Evolutionary conservation across 2,113 vertebrate species (phyloP).

Genomic region (Saiga tatarica): DNA sequence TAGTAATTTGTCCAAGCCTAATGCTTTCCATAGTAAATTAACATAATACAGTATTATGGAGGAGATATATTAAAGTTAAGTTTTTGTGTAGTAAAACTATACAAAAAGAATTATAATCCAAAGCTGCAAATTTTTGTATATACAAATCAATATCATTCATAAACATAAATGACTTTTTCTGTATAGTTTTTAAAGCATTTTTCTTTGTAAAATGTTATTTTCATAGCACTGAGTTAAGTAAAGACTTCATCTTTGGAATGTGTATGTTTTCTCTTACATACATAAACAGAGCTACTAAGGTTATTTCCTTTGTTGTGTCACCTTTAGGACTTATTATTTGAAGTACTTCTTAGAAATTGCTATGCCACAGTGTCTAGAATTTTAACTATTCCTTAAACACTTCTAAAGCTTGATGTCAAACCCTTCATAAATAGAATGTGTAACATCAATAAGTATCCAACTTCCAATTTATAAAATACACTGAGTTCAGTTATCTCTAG

Average conservation of each 20-base stretch:
- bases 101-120: background rate
- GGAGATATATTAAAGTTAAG: background rate
- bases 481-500: background rate
- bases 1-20: background rate
- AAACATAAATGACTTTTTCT: background rate
- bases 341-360: slow-evolving; percentile 78
- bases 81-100: background rate
- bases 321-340: slow-evolving; percentile 79
- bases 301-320: slow-evolving; percentile 77
- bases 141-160: background rate
- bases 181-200: background rate
- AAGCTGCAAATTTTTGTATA: background rate
- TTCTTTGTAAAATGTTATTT: slow-evolving; percentile 30
- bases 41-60: background rate
- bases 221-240: background rate
- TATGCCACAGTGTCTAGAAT: slow-evolving; percentile 75
- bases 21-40: slow-evolving; percentile 2
- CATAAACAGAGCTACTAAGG: slow-evolving; percentile 69
- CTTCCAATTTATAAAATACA: slow-evolving; percentile 5
- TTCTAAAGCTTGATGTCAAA: slow-evolving; percentile 74
- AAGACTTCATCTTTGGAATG: slow-evolving; percentile 17
- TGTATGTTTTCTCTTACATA: slow-evolving; percentile 68
- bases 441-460: background rate
- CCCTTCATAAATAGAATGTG: background rate
- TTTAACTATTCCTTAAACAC: slow-evolving; percentile 81